These are phyloP conservation scores for Brachionus rubens DNA, from an alignment of 1,140 invertebrate genomes.

Conservation along the genomic window DNA sequence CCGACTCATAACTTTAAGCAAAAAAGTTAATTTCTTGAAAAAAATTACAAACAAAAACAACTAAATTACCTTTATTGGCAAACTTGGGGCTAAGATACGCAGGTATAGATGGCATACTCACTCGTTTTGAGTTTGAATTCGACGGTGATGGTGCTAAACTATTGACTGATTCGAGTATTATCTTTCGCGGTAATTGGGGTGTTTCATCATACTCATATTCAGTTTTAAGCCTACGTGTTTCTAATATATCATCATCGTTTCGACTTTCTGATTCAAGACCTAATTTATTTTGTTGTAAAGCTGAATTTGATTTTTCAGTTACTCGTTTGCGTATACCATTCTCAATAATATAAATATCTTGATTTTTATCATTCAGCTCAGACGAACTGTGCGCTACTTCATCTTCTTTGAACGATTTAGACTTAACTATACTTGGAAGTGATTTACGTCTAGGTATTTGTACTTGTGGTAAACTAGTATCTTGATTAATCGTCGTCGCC, in stretches of 20 bases:
- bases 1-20: slow-evolving; percentile 36
- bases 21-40: neutral
- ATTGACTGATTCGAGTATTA: slow-evolving; percentile 37
- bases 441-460: slow-evolving; percentile 44
- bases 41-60: neutral
- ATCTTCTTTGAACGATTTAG: slow-evolving; percentile 40
- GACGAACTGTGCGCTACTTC: slow-evolving; percentile 44
- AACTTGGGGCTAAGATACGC: slow-evolving; percentile 28
- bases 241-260: neutral
- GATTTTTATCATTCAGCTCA: slow-evolving; percentile 34
- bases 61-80: slow-evolving; percentile 37
- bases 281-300: slow-evolving; percentile 37
- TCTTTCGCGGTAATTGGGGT: slow-evolving; percentile 28
- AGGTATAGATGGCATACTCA: slow-evolving; percentile 46
- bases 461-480: neutral
- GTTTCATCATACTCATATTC: slow-evolving; percentile 14
- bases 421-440: slow-evolving; percentile 44
- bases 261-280: neutral
- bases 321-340: slow-evolving; percentile 60
- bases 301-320: slow-evolving; percentile 47
- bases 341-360: slow-evolving; percentile 59
- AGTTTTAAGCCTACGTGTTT: neutral
- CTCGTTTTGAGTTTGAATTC: slow-evolving; percentile 1
- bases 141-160: neutral
- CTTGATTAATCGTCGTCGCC: too few relatives aligned